Evolutionary conservation across 2,113 vertebrate species (phyloP).

Genomic region (Phocoena phocoena): DNA sequence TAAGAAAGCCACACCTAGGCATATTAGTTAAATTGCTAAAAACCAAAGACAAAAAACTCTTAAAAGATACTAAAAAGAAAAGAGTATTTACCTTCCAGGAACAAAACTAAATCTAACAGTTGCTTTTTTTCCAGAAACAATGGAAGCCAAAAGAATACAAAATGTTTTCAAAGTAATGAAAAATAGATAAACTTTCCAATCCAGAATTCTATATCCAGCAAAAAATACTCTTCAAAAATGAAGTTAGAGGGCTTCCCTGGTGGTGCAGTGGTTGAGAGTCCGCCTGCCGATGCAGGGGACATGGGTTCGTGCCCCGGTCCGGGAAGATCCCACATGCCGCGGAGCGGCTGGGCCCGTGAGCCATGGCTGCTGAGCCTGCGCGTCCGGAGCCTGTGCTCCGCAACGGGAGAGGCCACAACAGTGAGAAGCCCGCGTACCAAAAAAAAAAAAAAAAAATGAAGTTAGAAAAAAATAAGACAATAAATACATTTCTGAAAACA

Average conservation of each 20-base stretch:
- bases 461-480: not conserved
- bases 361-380: too few relatives aligned
- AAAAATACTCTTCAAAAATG: not conserved
- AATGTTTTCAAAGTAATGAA: not conserved
- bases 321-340: too few relatives aligned
- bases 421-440: too few relatives aligned
- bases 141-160: not conserved
- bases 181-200: not conserved
- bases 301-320: too few relatives aligned
- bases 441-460: not conserved
- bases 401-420: too few relatives aligned
- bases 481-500: not conserved
- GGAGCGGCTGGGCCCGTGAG: too few relatives aligned
- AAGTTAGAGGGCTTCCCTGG: not conserved
- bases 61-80: not conserved
- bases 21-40: not conserved
- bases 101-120: not conserved
- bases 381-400: too few relatives aligned
- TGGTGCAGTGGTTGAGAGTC: too few relatives aligned
- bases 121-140: not conserved
- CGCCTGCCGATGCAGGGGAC: too few relatives aligned
- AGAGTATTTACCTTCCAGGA: not conserved
- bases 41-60: not conserved
- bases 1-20: not conserved
- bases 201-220: not conserved